Base-by-base conservation (phyloP, 2,797 vertebrate species). In the Pampus argenteus region DNA sequence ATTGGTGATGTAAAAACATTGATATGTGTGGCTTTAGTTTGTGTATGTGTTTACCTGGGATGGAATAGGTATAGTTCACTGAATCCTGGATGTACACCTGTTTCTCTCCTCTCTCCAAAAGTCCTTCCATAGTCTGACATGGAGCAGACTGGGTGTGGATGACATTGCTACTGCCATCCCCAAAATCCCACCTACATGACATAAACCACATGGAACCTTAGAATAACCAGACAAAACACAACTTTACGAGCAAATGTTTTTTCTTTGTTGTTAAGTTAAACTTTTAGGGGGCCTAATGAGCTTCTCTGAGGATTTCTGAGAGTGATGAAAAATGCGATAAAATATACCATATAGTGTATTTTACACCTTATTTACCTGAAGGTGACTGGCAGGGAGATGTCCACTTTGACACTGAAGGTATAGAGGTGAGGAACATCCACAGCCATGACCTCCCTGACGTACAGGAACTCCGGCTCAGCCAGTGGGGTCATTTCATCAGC, bases 161-260 rank as follows among this genome's bases (percentile, higher is more conserved):
- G 52, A 91, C 76, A 17, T 51, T 25, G 9, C 59, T 51, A 26
- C 86, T 88, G 14, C 86, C 74, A 64, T 94, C 95, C 9, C 93
- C 95, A 87, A 96, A 96, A 76, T 93, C 83, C 95, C 95, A 96
- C 44, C 95, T 96, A 44, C 1, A 78, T 25, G 42, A 65, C 28
- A 85, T 9, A 5, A 7, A 42, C 59, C 14, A 56, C 3, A 61
- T 42, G 34, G 22, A 64, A 47, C 57, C 67, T 40, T 11, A 38
- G n/a, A 49, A 47, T 13, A 48, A 18, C 25, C 17, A 60, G 4
- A 55, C 4, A 58, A 25, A 54, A 74, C 5, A 36, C 0, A 4
- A 36, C 6, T 23, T 31, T 3, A 36, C 2, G 31, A 31, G 22
- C 22, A 0, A 10, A 56, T 17, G 9, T 1, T 36, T 6, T 40